These are phyloP conservation scores for Sander vitreus DNA, from an alignment of 2,113 vertebrate species.

Conservation along the genomic window DNA sequence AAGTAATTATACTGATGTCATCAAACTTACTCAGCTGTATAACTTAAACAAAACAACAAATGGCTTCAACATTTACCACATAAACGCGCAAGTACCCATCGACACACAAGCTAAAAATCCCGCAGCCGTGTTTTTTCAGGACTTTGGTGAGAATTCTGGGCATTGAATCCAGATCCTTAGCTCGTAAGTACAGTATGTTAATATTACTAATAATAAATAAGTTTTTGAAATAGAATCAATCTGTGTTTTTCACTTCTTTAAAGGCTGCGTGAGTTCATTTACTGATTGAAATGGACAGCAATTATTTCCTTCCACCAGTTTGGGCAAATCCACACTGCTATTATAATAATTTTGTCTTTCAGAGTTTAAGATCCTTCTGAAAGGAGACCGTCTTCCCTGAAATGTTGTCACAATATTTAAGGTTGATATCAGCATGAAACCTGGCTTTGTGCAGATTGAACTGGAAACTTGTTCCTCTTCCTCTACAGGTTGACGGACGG, in stretches of 20 bases:
- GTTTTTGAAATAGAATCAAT: background rate
- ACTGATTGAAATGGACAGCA: background rate
- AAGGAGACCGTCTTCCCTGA: background rate
- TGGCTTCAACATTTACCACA: too few species aligned
- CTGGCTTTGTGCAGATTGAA: background rate
- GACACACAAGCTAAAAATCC: too few species aligned
- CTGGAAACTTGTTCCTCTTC: background rate
- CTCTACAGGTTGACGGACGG: slow-evolving; percentile 61
- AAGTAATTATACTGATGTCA: too few species aligned
- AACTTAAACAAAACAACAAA: too few species aligned
- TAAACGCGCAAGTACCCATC: too few species aligned
- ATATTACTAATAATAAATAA: background rate
- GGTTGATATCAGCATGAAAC: too few species aligned
- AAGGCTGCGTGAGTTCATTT: background rate
- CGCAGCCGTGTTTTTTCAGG: too few species aligned
- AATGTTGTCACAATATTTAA: background rate
- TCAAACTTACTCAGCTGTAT: too few species aligned
- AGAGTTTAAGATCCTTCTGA: background rate
- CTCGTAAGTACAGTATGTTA: too few species aligned
- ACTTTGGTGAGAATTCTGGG: too few species aligned
- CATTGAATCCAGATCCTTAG: too few species aligned
- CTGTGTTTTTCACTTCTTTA: background rate
- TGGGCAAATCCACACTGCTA: background rate
- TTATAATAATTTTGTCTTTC: too few species aligned
- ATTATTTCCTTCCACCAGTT: background rate